phyloP scores from a whole-genome alignment of 2,797 vertebrate genomes.

The Myotis planiceps region DNA sequence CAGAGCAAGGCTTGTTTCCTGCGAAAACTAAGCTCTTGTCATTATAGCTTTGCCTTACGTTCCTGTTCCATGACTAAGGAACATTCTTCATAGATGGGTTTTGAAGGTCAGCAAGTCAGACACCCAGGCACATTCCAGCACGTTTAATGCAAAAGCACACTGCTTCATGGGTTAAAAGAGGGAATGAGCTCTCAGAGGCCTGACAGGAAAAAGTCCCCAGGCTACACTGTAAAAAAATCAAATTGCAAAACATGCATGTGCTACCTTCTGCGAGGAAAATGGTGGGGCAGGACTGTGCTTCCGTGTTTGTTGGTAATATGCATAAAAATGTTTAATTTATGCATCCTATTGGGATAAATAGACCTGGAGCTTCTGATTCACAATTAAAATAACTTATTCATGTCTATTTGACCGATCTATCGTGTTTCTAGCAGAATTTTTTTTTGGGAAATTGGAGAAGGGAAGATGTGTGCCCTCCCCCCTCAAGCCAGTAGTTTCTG shows the following conservation, averaged over 20 bases:
- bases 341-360: not conserved
- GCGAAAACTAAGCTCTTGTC: not conserved
- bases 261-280: not conserved
- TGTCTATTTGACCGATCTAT: not conserved
- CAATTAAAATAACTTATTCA: not conserved
- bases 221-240: not conserved
- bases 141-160: not conserved
- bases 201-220: not conserved
- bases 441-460: not conserved
- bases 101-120: not conserved
- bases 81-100: slow-evolving; percentile 4
- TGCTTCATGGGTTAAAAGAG: not conserved
- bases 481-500: not conserved
- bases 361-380: not conserved
- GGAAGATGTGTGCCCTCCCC: too few relatives aligned
- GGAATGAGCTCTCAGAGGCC: not conserved
- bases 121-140: not conserved
- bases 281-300: not conserved
- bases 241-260: not conserved
- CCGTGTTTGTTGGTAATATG: not conserved
- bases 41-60: not conserved
- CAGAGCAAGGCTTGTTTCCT: slow-evolving; percentile 6
- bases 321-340: not conserved
- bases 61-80: slow-evolving; percentile 17
- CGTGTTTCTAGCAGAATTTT: not conserved